Evolutionary conservation across 2,888 invertebrate genomes (phyloP), one percentile per base, ranked within the genome.

Genomic region (Reticulitermes lucifugus): DNA sequence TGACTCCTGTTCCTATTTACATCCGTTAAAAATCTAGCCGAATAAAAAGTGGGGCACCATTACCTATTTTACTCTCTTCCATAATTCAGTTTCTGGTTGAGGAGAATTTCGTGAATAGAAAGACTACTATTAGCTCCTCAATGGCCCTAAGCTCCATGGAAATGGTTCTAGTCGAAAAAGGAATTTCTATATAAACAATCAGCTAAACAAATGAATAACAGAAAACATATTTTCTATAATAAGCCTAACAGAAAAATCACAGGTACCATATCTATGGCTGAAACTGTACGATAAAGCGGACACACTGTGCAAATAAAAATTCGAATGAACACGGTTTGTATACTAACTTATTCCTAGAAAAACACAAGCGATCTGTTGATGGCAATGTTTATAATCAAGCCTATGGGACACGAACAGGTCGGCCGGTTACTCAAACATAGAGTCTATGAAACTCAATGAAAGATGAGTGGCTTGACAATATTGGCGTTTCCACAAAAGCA

Each of bases 401-500:
- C n/a, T 70, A 70, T 70, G 14, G 70, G 73, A 41, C 41, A 12
- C 18, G 73, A 35, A 41, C 46, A 12, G 35, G 35, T 18, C n/a
- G 41, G 77, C 46, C 77, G 77, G 43, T 46, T 77, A 43, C 41
- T 77, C 46, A 46, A 77, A 77, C 46, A 77, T 43, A 77, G 46
- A 77, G 73, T 77, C 46, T 46, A 41, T 65, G 71, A 80, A 46
- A 51, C 29, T 84, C 84, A 84, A 84, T 84, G 81, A 73, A 80
- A 84, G 82, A 85, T 81, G 85, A 85, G 85, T 85, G 85, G 83
- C 80, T 41, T 79, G 83, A 77, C 83, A 85, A 85, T 85, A 85
- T 85, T 85, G 79, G 85, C 83, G 83, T 83, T 83, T 83, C 83
- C 77, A 85, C 77, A 83, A 85, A 79, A 79, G 59, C n/a, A 55